A percentile compares a stretch with the other conserved stretches of the same genome.
phyloP scores from a whole-genome alignment of 2,113 vertebrate genomes.

The Balaeniceps rex region DNA sequence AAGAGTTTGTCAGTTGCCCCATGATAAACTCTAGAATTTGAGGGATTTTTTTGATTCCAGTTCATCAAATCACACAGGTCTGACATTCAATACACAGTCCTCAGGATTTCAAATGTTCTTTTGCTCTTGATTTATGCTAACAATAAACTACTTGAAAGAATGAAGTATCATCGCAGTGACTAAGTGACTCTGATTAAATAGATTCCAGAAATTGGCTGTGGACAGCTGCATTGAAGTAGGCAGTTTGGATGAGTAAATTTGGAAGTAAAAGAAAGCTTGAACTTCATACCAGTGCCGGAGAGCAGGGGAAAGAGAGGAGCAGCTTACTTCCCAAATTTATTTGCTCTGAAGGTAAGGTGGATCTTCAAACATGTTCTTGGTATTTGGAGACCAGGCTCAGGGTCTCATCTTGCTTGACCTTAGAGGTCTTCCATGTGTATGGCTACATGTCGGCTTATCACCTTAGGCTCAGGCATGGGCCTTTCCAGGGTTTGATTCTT shows the following conservation, averaged over 20 bases:
- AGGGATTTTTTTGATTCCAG: neutral
- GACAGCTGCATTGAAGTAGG: neutral
- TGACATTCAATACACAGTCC: neutral
- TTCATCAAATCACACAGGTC: constrained; percentile 25
- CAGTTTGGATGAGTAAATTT: neutral
- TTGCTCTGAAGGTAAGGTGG: neutral
- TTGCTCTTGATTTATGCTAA: constrained; percentile 32
- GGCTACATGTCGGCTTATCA: neutral
- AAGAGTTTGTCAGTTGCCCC: constrained; percentile 51
- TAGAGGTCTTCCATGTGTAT: neutral
- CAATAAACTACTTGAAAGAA: constrained; percentile 31
- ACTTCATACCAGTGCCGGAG: accelerated
- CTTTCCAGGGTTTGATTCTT: neutral
- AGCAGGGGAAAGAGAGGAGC: neutral
- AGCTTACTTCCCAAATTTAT: neutral
- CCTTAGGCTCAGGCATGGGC: neutral
- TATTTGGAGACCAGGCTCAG: neutral
- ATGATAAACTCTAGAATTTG: constrained; percentile 49
- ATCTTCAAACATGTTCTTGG: neutral
- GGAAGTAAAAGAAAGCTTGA: neutral
- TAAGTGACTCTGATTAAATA: constrained; percentile 12
- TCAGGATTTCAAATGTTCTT: constrained; percentile 25
- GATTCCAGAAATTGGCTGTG: neutral
- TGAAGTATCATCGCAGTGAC: neutral
- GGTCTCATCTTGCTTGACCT: neutral